Evolutionary conservation across 2,113 vertebrate species (phyloP).

Genomic region (Sinocyclocheilus anshuiensis): DNA sequence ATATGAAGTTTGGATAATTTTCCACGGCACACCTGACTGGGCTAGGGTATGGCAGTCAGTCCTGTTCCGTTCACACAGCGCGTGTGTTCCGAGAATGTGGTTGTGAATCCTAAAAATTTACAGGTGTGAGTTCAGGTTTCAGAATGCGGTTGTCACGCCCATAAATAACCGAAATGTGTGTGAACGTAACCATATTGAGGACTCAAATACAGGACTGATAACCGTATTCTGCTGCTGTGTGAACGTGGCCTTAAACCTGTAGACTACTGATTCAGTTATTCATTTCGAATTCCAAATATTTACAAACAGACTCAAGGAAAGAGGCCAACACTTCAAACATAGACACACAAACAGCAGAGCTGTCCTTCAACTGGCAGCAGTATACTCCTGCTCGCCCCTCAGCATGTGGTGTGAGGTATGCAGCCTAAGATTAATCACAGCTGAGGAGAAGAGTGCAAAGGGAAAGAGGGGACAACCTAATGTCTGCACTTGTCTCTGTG

Average conservation of each 20-base stretch:
- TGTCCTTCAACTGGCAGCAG: slow-evolving; percentile 5
- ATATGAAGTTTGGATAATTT: no score
- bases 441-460: slow-evolving; percentile 56
- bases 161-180: no score
- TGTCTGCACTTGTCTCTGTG: slow-evolving; percentile 65
- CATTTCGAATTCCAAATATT: slow-evolving; percentile 6
- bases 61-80: no score
- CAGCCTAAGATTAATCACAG: slow-evolving; percentile 60
- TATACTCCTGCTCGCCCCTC: slow-evolving; percentile 29
- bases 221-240: no score
- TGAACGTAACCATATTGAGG: no score
- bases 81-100: no score
- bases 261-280: not conserved
- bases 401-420: slow-evolving; percentile 46
- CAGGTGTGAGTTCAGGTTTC: no score
- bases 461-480: slow-evolving; percentile 67
- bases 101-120: no score
- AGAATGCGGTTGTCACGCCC: no score
- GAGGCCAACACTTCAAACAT: slow-evolving; percentile 3
- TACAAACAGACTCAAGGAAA: not conserved
- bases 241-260: not conserved
- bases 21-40: no score
- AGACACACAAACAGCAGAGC: slow-evolving; percentile 39
- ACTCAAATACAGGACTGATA: no score
- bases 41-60: no score